These are phyloP conservation scores for Drosophila austrosaltans DNA, from an alignment of 2,888 invertebrate species.

Conservation along the genomic window DNA sequence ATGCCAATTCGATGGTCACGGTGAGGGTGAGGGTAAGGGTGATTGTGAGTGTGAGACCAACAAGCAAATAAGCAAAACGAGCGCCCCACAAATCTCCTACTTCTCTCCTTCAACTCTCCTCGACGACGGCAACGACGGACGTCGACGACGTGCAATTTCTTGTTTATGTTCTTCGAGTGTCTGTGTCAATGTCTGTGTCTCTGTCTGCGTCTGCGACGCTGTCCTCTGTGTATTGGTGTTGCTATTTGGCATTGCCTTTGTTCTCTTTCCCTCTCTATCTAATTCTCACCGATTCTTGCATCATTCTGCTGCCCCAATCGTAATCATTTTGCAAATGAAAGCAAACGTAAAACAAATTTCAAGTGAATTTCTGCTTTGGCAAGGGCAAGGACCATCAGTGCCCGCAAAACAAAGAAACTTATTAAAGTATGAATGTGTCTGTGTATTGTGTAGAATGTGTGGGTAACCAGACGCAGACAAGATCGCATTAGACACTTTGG, in stretches of 20 bases:
- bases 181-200: conserved; percentile 25
- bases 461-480: conserved; percentile 37
- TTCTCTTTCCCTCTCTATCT: conserved; percentile 38
- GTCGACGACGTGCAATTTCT: conserved; percentile 61
- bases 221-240: conserved; percentile 1
- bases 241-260: conserved; percentile 10
- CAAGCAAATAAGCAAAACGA: not conserved
- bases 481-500: conserved; percentile 55
- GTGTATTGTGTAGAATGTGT: conserved; percentile 3
- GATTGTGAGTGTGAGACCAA: conserved; percentile 30
- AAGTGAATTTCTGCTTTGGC: conserved; percentile 32
- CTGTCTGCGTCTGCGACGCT: conserved; percentile 27
- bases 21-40: conserved; percentile 66
- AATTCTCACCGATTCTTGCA: conserved; percentile 69
- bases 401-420: conserved; percentile 58
- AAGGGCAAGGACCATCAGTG: conserved; percentile 65
- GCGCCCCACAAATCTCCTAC: conserved; percentile 17
- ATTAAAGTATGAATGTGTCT: conserved; percentile 7
- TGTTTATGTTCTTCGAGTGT: conserved; percentile 62
- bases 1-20: conserved; percentile 75
- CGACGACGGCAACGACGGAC: conserved; percentile 1
- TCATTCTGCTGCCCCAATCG: conserved; percentile 58
- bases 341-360: conserved; percentile 46
- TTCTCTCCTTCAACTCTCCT: conserved; percentile 1
- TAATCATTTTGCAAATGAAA: conserved; percentile 74